Conservation (phyloP, 2,888 invertebrate genomes). For the Lasioglossum calceatum region DNA sequence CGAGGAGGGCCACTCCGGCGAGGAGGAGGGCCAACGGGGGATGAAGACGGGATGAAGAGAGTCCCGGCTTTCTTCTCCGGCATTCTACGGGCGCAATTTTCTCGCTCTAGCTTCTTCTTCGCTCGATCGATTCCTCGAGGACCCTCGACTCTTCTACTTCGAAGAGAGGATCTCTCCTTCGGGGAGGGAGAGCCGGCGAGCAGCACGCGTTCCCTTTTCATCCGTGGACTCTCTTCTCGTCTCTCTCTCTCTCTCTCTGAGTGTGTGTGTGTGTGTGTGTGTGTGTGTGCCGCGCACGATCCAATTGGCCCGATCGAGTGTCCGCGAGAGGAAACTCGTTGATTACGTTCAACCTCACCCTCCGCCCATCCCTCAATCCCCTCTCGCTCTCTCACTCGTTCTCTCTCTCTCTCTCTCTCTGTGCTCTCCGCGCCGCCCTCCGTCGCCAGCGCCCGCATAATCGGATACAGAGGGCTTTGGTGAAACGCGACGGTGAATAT, state of each 20-base stretch:
- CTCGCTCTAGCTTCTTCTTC: conserved; percentile 45
- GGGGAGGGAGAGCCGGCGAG: neutral
- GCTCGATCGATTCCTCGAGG: conserved; percentile 59
- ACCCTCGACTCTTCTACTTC: conserved; percentile 43
- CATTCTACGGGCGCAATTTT: conserved; percentile 45
- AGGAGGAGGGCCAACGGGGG: neutral
- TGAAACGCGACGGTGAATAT: conserved; percentile 40
- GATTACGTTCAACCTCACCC: conserved; percentile 37
- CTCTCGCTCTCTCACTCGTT: neutral
- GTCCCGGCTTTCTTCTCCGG: conserved; percentile 37
- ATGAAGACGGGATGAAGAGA: neutral
- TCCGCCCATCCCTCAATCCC: neutral
- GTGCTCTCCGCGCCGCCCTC: neutral
- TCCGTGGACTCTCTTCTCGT: neutral
- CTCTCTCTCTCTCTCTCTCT: neutral
- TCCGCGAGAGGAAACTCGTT: conserved; percentile 44
- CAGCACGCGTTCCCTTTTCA: conserved; percentile 8
- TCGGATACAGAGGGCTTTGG: conserved; percentile 43
- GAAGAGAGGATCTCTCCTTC: conserved; percentile 23
- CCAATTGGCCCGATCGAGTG: conserved; percentile 50
- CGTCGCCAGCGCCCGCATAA: conserved; percentile 27
- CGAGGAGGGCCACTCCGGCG: conserved; percentile 8
- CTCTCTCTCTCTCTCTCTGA: neutral
- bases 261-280: neutral
- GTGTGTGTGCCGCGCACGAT: conserved; percentile 11